A percentile compares a stretch with the other conserved stretches of the same genome.
Evolutionary conservation across 2,888 invertebrate genomes (phyloP).

Genomic region (Amphimallon solstitiale): DNA sequence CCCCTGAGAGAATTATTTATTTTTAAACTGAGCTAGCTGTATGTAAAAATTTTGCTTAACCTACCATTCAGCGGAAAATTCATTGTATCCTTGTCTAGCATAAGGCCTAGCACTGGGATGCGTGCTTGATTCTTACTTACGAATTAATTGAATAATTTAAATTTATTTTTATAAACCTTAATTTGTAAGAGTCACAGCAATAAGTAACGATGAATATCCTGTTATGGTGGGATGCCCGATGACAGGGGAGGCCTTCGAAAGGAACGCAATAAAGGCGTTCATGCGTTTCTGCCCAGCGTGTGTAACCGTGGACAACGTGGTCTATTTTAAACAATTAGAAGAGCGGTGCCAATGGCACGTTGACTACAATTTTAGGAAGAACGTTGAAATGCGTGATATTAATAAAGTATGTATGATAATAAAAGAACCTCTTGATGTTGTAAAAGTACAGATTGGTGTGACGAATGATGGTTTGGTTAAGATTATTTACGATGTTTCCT

Average conservation of each 20-base stretch:
- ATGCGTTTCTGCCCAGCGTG: constrained; percentile 1
- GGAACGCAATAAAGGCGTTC: constrained; percentile 2
- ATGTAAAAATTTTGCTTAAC: too few species aligned
- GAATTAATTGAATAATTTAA: too few species aligned
- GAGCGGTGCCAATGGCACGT: constrained; percentile 7
- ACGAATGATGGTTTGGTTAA: constrained; percentile 8
- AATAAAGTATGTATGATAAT: constrained; percentile 5
- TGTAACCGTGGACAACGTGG: not conserved
- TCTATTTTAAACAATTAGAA: constrained; percentile 20
- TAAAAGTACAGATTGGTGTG: constrained; percentile 10
- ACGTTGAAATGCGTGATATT: constrained; percentile 1
- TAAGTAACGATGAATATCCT: not conserved
- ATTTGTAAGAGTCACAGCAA: too few species aligned
- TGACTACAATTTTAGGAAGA: not conserved
- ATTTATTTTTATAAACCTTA: too few species aligned
- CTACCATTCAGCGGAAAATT: too few species aligned
- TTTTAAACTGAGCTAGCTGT: too few species aligned
- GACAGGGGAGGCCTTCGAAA: not conserved
- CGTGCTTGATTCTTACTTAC: too few species aligned
- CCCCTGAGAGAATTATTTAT: too few species aligned
- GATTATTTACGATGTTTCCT: constrained; percentile 2
- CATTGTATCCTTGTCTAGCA: too few species aligned
- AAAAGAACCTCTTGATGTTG: constrained; percentile 7
- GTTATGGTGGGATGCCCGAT: constrained; percentile 5
- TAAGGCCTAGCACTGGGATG: too few species aligned